phyloP scores from a whole-genome alignment of 2,113 vertebrate species.

The Rhinogobius similis region DNA sequence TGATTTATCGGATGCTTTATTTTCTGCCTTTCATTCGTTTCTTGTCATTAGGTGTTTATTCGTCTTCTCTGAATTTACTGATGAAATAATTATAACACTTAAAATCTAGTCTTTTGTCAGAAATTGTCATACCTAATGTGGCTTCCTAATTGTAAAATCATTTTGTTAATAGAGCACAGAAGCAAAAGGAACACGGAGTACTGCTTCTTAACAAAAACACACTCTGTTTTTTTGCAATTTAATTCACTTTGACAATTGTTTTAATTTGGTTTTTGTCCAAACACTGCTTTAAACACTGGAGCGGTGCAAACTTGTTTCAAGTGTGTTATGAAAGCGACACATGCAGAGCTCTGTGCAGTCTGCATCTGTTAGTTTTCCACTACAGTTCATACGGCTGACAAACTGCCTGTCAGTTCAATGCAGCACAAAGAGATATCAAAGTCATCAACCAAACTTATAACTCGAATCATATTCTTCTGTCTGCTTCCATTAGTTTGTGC shows the following conservation, averaged over 20 bases:
- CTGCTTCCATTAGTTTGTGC: neutral
- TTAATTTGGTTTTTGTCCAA: neutral
- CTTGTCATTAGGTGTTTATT: no score
- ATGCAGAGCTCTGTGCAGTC: neutral
- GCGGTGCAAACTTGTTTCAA: neutral
- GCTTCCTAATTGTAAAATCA: neutral
- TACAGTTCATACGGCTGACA: neutral
- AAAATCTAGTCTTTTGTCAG: neutral
- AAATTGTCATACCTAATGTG: neutral
- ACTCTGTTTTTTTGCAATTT: neutral
- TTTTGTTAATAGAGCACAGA: neutral
- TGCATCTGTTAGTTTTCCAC: neutral
- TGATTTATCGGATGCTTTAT: neutral
- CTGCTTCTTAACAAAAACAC: neutral
- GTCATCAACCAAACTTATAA: neutral
- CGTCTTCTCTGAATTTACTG: neutral
- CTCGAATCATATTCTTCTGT: slow-evolving; percentile 1
- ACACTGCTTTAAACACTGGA: neutral
- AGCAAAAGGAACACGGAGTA: neutral
- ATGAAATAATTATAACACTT: neutral
- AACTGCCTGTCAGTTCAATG: slow-evolving; percentile 2
- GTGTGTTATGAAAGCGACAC: neutral
- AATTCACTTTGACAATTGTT: neutral
- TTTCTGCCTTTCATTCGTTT: neutral
- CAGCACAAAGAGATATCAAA: neutral